These are phyloP conservation scores for Tetanocera ferruginea DNA, from an alignment of 2,888 invertebrate genomes.

Conservation along the genomic window DNA sequence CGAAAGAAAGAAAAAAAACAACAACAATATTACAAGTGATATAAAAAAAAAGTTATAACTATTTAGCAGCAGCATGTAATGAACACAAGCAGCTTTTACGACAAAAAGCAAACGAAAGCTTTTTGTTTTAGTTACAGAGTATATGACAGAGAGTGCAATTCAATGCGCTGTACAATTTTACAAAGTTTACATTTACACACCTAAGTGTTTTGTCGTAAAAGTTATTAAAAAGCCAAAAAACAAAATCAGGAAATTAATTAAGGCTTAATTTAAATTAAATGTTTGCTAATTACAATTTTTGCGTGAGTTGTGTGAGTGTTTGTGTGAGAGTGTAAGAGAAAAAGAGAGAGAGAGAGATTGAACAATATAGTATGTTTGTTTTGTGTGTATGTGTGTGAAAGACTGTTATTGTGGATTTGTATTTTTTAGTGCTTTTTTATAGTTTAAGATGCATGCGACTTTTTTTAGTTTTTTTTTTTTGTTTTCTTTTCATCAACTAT, in stretches of 20 bases:
- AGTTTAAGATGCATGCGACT: conserved; percentile 35
- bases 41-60: background rate
- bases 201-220: background rate
- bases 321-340: background rate
- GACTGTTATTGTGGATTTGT: conserved; percentile 28
- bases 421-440: conserved; percentile 14
- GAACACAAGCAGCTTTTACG: background rate
- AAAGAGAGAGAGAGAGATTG: background rate
- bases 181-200: background rate
- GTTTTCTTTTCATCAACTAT: no score
- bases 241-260: background rate
- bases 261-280: background rate
- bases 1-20: background rate
- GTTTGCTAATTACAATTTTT: background rate
- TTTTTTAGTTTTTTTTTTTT: conserved; percentile 22
- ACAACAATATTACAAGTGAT: background rate
- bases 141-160: background rate
- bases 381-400: conserved; percentile 18
- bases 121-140: background rate
- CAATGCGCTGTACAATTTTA: conserved; percentile 9
- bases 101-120: background rate
- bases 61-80: background rate
- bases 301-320: conserved; percentile 22
- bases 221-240: background rate
- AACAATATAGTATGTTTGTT: conserved; percentile 26